Percentiles rank a stretch among this genome's conserved stretches.
Conservation (phyloP, 2,888 invertebrate species). For the Mythimna lalbum region DNA sequence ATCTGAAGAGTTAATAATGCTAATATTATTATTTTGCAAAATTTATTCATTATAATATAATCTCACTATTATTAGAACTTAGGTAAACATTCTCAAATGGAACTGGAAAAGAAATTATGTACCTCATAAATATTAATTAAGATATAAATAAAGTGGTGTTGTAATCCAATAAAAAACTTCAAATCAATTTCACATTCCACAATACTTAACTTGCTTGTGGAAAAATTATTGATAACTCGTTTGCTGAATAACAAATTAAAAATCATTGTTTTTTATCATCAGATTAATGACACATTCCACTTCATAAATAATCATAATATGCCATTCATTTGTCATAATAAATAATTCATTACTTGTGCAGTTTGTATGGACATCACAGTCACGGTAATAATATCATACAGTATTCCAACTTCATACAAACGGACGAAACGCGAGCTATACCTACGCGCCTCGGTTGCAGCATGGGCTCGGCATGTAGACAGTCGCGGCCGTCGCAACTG, state of each 20-base stretch:
- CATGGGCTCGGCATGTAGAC: too few relatives aligned
- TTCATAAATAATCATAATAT: conserved; percentile 12
- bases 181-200: neutral
- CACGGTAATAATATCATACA: conserved; percentile 55
- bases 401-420: too few relatives aligned
- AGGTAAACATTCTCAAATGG: neutral
- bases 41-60: neutral
- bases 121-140: neutral
- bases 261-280: conserved; percentile 33
- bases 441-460: too few relatives aligned
- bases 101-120: neutral
- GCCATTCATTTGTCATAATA: conserved; percentile 40
- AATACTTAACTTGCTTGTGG: neutral
- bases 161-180: neutral
- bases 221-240: conserved; percentile 29
- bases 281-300: conserved; percentile 19
- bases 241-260: conserved; percentile 21
- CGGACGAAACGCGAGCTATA: too few relatives aligned
- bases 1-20: too few relatives aligned
- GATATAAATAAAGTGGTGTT: neutral
- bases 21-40: too few relatives aligned
- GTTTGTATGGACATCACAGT: conserved; percentile 26
- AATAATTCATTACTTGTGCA: conserved; percentile 39
- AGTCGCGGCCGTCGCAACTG: too few relatives aligned
- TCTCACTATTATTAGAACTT: neutral